Conservation (phyloP, 2,888 invertebrate species). For the Apodemia hepburni region DNA sequence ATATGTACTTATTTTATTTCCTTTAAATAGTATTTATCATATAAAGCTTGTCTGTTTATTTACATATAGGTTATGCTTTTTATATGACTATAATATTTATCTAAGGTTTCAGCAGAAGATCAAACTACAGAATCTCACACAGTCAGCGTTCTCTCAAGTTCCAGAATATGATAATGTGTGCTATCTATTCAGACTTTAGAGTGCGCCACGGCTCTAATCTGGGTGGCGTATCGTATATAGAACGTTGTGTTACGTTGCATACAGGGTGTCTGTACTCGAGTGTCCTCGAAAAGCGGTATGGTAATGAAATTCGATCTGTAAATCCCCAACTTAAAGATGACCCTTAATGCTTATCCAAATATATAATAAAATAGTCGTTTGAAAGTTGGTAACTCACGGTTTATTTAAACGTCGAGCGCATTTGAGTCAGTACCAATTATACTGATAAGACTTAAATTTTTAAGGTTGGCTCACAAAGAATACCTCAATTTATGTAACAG, state of each 20-base stretch:
- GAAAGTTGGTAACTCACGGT: conserved; percentile 31
- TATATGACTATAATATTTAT: conserved; percentile 1
- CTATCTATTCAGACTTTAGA: conserved; percentile 48
- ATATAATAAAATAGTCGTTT: conserved; percentile 54
- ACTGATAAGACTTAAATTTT: too few relatives aligned
- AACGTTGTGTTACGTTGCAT: conserved; percentile 28
- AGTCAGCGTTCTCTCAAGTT: conserved; percentile 32
- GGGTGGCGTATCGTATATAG: conserved; percentile 45
- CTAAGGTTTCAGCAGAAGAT: conserved; percentile 29
- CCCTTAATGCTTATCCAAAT: conserved; percentile 72
- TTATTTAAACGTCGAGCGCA: conserved; percentile 32
- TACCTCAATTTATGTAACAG: too few relatives aligned
- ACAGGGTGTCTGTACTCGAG: conserved; percentile 47
- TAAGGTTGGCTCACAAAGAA: too few relatives aligned
- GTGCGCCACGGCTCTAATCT: conserved; percentile 45
- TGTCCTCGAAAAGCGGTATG: conserved; percentile 59
- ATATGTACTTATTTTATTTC: too few relatives aligned
- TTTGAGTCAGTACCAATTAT: too few relatives aligned
- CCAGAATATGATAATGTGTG: conserved; percentile 55
- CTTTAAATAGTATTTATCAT: too few relatives aligned
- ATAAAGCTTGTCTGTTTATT: too few relatives aligned
- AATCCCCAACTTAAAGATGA: conserved; percentile 65
- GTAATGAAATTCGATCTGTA: conserved; percentile 67
- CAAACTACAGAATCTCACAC: conserved; percentile 41
- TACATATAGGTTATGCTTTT: too few relatives aligned